These are phyloP conservation scores for Oppia nitens DNA, from an alignment of 1,140 invertebrate species.

Conservation along the genomic window DNA sequence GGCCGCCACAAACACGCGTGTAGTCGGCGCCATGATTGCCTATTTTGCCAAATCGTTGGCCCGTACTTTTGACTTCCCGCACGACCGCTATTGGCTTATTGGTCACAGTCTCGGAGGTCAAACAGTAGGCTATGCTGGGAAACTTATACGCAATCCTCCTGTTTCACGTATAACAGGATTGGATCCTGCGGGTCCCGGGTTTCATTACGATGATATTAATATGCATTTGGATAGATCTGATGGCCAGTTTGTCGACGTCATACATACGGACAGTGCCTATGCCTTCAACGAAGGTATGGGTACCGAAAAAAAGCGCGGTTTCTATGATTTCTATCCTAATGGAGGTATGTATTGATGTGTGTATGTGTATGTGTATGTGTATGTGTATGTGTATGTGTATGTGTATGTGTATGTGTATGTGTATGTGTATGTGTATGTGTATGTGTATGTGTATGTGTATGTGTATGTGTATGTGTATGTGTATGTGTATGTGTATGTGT, in stretches of 20 bases:
- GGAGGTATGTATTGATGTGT: constrained; percentile 59
- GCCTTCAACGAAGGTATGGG: background rate
- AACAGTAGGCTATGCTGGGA: constrained; percentile 29
- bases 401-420: too few relatives aligned
- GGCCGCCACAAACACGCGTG: constrained; percentile 28
- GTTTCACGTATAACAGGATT: constrained; percentile 42
- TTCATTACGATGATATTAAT: background rate
- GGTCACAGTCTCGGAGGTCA: constrained; percentile 34
- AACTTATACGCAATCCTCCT: constrained; percentile 17
- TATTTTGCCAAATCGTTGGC: constrained; percentile 19
- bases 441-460: too few relatives aligned
- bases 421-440: too few relatives aligned
- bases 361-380: too few relatives aligned
- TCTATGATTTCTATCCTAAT: background rate
- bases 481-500: too few relatives aligned
- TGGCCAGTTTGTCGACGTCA: background rate
- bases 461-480: too few relatives aligned
- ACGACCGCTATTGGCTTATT: constrained; percentile 27
- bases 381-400: too few relatives aligned
- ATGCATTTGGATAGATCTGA: background rate
- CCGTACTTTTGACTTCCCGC: background rate
- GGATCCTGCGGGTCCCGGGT: constrained; percentile 53
- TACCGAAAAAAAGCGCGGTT: background rate
- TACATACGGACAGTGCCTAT: background rate
- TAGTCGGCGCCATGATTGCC: constrained; percentile 27